These are phyloP conservation scores for Theonella swinhoei DNA, from an alignment of 37 sponge, comb jelly and placozoan genomes.

Conservation along the genomic window DNA sequence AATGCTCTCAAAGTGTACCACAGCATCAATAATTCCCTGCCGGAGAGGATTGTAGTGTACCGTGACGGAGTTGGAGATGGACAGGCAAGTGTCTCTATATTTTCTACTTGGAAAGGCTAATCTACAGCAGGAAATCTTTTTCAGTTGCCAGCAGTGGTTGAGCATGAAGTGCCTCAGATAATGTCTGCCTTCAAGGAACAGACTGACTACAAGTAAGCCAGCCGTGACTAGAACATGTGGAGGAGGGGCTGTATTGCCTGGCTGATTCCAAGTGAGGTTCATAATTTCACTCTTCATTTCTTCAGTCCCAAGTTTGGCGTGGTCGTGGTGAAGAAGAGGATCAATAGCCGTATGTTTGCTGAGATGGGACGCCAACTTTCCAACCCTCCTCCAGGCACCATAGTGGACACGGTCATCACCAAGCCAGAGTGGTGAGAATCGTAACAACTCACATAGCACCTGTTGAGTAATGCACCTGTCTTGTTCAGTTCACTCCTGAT, in stretches of 20 bases:
- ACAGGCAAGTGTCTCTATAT: slow-evolving; percentile 55
- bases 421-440: slow-evolving; percentile 81
- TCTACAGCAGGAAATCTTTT: background rate
- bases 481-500: background rate
- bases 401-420: slow-evolving; percentile 89
- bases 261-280: too few species aligned
- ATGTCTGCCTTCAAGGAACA: slow-evolving; percentile 44
- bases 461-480: background rate
- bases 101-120: background rate
- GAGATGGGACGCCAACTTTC: slow-evolving; percentile 13
- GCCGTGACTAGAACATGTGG: too few species aligned
- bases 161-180: slow-evolving; percentile 84
- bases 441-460: background rate
- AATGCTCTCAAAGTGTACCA: slow-evolving; percentile 75
- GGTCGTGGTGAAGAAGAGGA: slow-evolving; percentile 95
- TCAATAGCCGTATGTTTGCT: slow-evolving; percentile 83
- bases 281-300: background rate
- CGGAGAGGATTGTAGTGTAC: slow-evolving; percentile 92
- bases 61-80: slow-evolving; percentile 99
- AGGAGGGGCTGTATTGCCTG: too few species aligned
- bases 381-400: slow-evolving; percentile 94
- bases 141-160: slow-evolving; percentile 59
- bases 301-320: slow-evolving; percentile 85
- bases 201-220: slow-evolving; percentile 49
- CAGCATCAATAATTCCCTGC: slow-evolving; percentile 70